A percentile compares a stretch with the other conserved stretches of the same genome.
Conservation (phyloP, 2,797 vertebrate genomes). For the Gorsachius magnificus region DNA sequence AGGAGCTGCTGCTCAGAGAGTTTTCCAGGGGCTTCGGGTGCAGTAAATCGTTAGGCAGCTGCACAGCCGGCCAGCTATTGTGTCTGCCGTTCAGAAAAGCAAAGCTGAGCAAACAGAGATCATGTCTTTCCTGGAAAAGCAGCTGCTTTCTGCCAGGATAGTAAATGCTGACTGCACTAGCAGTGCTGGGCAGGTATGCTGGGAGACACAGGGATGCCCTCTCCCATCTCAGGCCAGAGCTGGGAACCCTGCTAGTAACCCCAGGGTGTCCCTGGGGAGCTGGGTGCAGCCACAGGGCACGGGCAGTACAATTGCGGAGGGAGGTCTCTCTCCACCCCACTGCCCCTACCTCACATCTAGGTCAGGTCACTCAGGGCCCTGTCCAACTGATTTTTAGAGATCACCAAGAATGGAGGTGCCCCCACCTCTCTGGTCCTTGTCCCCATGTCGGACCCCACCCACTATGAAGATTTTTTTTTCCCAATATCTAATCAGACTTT, state of each 20-base stretch:
- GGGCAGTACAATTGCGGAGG: neutral
- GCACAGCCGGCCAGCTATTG: neutral
- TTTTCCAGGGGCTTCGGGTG: neutral
- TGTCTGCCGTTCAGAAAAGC: neutral
- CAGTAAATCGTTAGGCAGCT: neutral
- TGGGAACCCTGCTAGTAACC: neutral
- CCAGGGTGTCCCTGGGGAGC: neutral
- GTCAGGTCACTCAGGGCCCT: neutral
- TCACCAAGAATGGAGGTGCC: neutral
- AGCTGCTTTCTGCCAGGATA: neutral
- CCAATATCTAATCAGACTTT: neutral
- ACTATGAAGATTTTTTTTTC: neutral
- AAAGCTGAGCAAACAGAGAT: conserved; percentile 1
- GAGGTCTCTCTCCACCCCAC: neutral
- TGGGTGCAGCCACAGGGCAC: neutral
- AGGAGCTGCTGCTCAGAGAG: neutral
- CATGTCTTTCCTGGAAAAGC: conserved; percentile 21
- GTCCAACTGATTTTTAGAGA: neutral
- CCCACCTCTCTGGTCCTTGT: neutral
- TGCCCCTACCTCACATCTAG: neutral
- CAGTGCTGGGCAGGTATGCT: neutral
- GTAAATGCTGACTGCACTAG: neutral
- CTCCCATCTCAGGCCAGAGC: neutral
- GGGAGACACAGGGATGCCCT: neutral
- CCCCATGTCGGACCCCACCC: no score